Evolutionary conservation across 2,113 vertebrate species (phyloP).

Genomic region (Lophotis ruficrista): DNA sequence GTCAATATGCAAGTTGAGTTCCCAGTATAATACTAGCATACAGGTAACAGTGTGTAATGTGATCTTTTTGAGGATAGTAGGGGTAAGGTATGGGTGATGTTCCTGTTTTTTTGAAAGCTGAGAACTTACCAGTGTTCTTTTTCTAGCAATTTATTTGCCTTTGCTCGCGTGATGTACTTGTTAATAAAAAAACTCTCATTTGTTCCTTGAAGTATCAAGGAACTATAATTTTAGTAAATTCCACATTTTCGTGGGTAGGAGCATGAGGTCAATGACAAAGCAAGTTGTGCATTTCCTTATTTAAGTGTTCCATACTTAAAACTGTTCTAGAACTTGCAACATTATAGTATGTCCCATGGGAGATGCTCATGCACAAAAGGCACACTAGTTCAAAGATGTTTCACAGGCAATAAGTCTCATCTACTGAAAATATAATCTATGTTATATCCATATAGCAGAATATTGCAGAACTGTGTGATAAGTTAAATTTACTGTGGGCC

Average conservation of each 20-base stretch:
- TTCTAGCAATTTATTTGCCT: not conserved
- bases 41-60: not conserved
- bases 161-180: not conserved
- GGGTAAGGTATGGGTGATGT: not conserved
- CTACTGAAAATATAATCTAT: not conserved
- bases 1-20: not conserved
- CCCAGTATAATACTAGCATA: not conserved
- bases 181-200: not conserved
- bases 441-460: not conserved
- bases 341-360: not conserved
- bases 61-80: not conserved
- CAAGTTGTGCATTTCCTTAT: not conserved
- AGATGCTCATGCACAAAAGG: not conserved
- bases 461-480: not conserved
- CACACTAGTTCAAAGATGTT: not conserved
- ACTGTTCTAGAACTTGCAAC: not conserved
- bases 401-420: not conserved
- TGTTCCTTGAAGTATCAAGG: not conserved
- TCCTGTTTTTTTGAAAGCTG: not conserved
- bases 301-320: not conserved
- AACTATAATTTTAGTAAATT: not conserved
- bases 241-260: not conserved
- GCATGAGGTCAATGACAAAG: not conserved
- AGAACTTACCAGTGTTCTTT: not conserved
- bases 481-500: not conserved